Evolutionary conservation across 2,888 invertebrate species (phyloP).

Genomic region (Drosophila eohydei): DNA sequence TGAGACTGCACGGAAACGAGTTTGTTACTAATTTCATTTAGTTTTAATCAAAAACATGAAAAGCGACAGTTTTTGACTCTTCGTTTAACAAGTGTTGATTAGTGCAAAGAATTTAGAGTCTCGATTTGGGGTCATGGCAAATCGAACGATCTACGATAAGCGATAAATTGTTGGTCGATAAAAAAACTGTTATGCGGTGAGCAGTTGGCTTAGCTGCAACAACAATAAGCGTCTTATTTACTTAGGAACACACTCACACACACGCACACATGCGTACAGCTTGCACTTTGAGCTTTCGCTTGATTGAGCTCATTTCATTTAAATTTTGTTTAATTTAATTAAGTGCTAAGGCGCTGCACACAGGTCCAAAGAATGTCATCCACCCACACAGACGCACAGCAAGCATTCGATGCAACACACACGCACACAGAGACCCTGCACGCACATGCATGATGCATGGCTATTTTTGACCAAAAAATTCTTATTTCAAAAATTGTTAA

Average conservation of each 20-base stretch:
- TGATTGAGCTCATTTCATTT: constrained; percentile 40
- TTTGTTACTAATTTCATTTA: constrained; percentile 9
- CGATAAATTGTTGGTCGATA: constrained; percentile 25
- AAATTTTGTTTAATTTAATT: constrained; percentile 57
- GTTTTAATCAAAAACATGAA: constrained; percentile 1
- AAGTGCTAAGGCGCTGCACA: constrained; percentile 40
- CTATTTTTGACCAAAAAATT: constrained; percentile 51
- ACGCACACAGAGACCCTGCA: constrained; percentile 16
- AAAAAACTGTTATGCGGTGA: constrained; percentile 20
- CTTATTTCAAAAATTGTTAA: constrained; percentile 25
- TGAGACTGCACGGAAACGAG: constrained; percentile 10
- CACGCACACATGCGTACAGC: constrained; percentile 1
- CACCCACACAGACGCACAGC: constrained; percentile 29
- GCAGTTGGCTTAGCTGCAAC: constrained; percentile 17
- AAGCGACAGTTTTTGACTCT: constrained; percentile 19
- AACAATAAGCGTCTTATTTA: constrained; percentile 27
- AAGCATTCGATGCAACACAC: constrained; percentile 6
- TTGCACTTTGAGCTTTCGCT: constrained; percentile 45
- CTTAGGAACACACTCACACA: constrained; percentile 5
- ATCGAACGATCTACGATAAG: constrained; percentile 33
- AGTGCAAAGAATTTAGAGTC: constrained; percentile 22
- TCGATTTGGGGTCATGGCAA: constrained; percentile 34
- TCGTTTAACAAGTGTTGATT: constrained; percentile 13
- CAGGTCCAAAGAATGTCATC: constrained; percentile 40
- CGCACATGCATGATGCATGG: constrained; percentile 12